Percentiles rank a stretch among this genome's conserved stretches.
Conservation (phyloP, 2,113 vertebrate species). For the Cephalopterus ornatus region DNA sequence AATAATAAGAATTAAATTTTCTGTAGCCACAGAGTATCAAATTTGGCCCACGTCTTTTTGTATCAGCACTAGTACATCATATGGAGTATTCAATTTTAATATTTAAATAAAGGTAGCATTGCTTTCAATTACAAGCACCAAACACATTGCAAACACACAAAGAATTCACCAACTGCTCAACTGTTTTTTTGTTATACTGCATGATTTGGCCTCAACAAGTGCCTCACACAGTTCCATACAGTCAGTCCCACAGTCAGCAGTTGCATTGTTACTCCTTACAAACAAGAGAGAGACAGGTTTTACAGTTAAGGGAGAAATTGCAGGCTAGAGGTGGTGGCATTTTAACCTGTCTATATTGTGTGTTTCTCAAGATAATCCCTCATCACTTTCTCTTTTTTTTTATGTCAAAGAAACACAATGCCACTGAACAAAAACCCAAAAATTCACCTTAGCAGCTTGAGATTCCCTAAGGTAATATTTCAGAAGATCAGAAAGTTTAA, state of each 20-base stretch:
- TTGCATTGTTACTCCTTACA: background rate
- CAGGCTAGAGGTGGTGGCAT: background rate
- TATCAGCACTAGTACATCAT: background rate
- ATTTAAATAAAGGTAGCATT: background rate
- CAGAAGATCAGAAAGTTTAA: conserved; percentile 96
- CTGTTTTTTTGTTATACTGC: background rate
- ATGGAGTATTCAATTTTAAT: background rate
- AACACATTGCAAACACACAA: background rate
- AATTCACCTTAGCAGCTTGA: conserved; percentile 94
- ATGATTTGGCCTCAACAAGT: background rate
- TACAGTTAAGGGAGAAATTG: background rate
- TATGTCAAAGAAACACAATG: background rate
- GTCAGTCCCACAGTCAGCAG: background rate
- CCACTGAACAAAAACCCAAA: background rate
- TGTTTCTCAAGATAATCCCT: background rate
- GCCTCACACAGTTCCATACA: background rate
- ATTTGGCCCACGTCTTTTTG: background rate
- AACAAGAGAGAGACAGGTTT: background rate
- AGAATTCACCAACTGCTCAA: background rate
- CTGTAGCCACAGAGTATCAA: background rate
- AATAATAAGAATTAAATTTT: background rate
- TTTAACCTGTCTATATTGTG: background rate
- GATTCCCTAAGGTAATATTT: conserved; percentile 98
- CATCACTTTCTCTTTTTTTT: background rate
- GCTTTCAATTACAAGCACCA: background rate